These are phyloP conservation scores for Anhinga anhinga DNA, from an alignment of 2,113 vertebrate species.

Conservation along the genomic window DNA sequence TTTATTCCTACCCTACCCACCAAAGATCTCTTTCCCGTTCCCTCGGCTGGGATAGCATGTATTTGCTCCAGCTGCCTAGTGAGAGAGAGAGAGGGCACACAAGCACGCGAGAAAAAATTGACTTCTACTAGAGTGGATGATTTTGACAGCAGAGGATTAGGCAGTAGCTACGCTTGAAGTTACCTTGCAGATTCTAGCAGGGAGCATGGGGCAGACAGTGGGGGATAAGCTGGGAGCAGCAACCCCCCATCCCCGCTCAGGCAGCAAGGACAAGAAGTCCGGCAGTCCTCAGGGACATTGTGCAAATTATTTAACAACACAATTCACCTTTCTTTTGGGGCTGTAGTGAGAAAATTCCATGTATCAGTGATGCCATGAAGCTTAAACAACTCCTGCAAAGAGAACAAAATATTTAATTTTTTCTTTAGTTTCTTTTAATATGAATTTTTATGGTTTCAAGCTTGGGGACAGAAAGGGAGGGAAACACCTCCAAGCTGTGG, in stretches of 20 bases:
- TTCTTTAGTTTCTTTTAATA: not conserved
- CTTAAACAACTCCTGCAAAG: not conserved
- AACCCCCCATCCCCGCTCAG: not conserved
- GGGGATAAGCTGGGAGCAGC: not conserved
- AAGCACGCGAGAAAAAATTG: accelerated
- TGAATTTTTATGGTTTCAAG: not conserved
- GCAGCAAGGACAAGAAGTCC: not conserved
- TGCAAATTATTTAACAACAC: not conserved
- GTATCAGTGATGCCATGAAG: not conserved
- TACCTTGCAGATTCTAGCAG: not conserved
- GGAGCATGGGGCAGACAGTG: accelerated
- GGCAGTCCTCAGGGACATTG: not conserved
- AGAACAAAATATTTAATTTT: not conserved
- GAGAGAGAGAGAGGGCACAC: no score
- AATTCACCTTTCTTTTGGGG: not conserved
- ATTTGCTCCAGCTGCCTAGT: not conserved
- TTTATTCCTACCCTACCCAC: not conserved
- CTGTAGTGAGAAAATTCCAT: not conserved
- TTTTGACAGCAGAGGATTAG: not conserved
- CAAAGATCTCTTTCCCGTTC: not conserved
- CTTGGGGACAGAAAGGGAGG: not conserved
- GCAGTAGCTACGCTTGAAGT: not conserved
- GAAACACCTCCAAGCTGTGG: not conserved
- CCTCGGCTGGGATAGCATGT: not conserved
- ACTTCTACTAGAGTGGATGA: not conserved